Evolutionary conservation across 2,113 vertebrate genomes (phyloP).

Genomic region (Fregata magnificens): DNA sequence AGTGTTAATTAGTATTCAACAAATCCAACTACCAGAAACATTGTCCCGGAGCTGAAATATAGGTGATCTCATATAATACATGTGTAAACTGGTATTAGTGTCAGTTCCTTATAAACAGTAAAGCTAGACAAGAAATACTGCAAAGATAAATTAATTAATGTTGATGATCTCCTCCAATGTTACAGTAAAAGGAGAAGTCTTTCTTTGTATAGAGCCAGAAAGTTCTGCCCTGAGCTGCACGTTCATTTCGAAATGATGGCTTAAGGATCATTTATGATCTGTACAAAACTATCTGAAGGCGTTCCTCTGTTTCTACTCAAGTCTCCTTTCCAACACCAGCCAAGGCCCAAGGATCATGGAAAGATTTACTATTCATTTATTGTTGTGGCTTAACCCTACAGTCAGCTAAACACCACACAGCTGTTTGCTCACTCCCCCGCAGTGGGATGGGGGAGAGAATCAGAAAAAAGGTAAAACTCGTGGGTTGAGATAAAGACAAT

Average conservation of each 20-base stretch:
- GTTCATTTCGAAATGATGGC: neutral
- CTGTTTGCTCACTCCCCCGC: no score
- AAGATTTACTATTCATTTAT: neutral
- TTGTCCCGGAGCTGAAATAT: neutral
- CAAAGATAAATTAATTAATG: neutral
- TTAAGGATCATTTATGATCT: neutral
- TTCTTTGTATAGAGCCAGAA: neutral
- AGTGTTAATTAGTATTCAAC: neutral
- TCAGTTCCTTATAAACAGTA: neutral
- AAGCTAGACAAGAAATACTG: neutral
- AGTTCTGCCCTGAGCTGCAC: neutral
- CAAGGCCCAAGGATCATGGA: neutral
- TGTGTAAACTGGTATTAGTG: neutral
- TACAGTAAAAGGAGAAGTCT: neutral
- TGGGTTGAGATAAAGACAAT: no score
- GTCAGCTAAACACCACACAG: neutral
- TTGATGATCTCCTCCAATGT: neutral
- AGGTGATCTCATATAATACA: neutral
- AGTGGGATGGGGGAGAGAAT: no score
- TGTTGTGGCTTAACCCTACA: neutral
- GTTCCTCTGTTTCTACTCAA: neutral
- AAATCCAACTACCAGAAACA: neutral
- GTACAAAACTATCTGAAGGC: neutral
- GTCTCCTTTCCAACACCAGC: neutral
- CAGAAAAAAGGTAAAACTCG: no score